Conservation (phyloP, 1,140 invertebrate species). For the Mactra quadrangularis region DNA sequence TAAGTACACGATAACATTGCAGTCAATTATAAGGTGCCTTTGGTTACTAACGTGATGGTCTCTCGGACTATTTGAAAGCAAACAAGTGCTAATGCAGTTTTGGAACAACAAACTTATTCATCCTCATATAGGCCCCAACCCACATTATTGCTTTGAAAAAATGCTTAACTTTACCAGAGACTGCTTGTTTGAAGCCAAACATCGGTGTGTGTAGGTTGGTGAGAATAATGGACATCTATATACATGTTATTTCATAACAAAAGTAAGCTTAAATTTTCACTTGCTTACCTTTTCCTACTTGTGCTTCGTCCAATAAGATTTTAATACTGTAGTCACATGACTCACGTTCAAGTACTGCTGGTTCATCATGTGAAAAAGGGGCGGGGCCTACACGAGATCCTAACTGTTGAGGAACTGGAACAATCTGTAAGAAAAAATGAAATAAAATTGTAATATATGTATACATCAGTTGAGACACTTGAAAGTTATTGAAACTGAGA, state of each 20-base stretch:
- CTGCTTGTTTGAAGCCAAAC: too few relatives aligned
- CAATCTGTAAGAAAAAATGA: constrained; percentile 18
- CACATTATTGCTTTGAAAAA: too few relatives aligned
- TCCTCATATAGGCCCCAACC: too few relatives aligned
- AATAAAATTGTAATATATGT: not conserved
- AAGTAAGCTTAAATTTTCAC: too few relatives aligned
- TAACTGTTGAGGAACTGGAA: not conserved
- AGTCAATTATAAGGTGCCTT: not conserved
- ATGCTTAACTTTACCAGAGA: too few relatives aligned
- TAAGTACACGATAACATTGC: not conserved
- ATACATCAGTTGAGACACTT: not conserved
- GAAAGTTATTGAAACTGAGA: not conserved
- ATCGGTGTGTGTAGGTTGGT: too few relatives aligned
- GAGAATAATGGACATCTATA: too few relatives aligned
- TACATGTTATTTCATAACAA: too few relatives aligned
- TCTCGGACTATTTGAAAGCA: too few relatives aligned
- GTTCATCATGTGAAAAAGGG: constrained; percentile 94
- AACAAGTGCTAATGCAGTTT: too few relatives aligned
- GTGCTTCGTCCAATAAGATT: constrained; percentile 93
- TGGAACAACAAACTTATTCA: too few relatives aligned
- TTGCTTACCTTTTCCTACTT: constrained; percentile 89
- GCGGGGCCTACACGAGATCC: constrained; percentile 85
- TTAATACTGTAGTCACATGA: constrained; percentile 92
- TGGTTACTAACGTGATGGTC: too few relatives aligned
- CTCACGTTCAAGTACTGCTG: constrained; percentile 90